phyloP scores from a whole-genome alignment of 2,888 invertebrate species.

The Phymatocera aterrima region DNA sequence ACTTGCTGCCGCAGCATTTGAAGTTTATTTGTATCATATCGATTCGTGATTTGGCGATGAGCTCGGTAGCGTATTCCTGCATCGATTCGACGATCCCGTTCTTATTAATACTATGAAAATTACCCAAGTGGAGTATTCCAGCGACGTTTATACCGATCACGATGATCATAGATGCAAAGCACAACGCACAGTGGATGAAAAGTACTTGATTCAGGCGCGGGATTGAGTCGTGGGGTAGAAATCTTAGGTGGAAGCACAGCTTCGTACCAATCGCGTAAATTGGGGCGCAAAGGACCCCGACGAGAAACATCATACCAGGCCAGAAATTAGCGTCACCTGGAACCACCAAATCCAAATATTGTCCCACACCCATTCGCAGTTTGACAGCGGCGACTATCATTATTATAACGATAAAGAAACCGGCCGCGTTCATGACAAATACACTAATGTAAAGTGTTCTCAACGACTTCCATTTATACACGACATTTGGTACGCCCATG shows the following conservation, averaged over 20 bases:
- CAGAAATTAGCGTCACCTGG: slow-evolving; percentile 56
- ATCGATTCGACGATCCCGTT: slow-evolving; percentile 79
- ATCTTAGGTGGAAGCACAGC: slow-evolving; percentile 40
- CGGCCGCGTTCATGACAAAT: slow-evolving; percentile 53
- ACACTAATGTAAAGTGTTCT: slow-evolving; percentile 52
- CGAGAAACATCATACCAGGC: slow-evolving; percentile 52
- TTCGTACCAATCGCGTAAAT: slow-evolving; percentile 53
- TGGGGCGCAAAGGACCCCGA: slow-evolving; percentile 51
- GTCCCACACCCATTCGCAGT: slow-evolving; percentile 49
- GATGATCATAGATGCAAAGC: slow-evolving; percentile 54
- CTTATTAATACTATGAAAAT: slow-evolving; percentile 47
- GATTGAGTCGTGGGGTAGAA: neutral
- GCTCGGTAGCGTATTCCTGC: slow-evolving; percentile 77
- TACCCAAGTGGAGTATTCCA: slow-evolving; percentile 46
- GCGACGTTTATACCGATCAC: slow-evolving; percentile 51
- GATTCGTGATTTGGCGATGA: slow-evolving; percentile 77
- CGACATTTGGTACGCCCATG: slow-evolving; percentile 55
- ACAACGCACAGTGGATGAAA: slow-evolving; percentile 54
- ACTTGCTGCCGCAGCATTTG: slow-evolving; percentile 80
- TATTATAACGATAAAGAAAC: slow-evolving; percentile 45
- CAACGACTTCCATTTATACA: slow-evolving; percentile 54
- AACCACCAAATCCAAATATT: slow-evolving; percentile 53
- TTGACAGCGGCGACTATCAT: slow-evolving; percentile 52
- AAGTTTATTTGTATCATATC: slow-evolving; percentile 80
- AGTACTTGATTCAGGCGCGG: slow-evolving; percentile 52